Base-by-base conservation (phyloP, 2,797 vertebrate genomes). In the Darevskia nairensis region DNA sequence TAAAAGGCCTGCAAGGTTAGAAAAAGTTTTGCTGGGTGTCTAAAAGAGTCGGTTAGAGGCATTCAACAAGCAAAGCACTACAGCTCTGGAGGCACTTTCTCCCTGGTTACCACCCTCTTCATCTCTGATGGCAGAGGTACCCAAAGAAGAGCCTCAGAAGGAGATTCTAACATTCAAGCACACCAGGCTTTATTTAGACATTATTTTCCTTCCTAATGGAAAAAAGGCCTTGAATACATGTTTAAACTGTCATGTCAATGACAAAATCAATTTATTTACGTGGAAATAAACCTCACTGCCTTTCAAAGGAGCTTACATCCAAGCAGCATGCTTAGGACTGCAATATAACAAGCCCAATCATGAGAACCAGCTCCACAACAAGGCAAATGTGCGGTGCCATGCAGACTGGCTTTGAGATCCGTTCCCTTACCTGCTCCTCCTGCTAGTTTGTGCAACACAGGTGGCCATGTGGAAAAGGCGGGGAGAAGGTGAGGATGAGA, bases 361-460 rank as follows among this genome's bases (percentile, higher is more conserved):
- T 21, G 23, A 59, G 23, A 13, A 32, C 32, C 19, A 15, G 29
- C 32, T 82, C 84, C 32, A 61, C 17, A 61, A 86, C 82, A 86
- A 77, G 1, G 79, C 41, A 91, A 46, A 4, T 78, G 35, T 66
- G 74, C 69, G 71, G 35, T 80, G 23, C 84, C 78, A 13, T 2
- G 25, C 8, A 41, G 77, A 2, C 13, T 84, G 25, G 59, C 27
- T 91, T n/a, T 86, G 68, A 46, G 85, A 15, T 74, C 32, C 32
- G 3, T 10, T 3, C 79, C 89, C 96, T 97, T 97, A 99, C 98
- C 99, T 97, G 99, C 99, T 87, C 99, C 99, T 76, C 99, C 98
- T 4, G 96, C 95, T 91, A 99, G 94, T 92, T 99, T 99, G 94
- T 98, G 97, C 0, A 99, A 94, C 81, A 99, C 99, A 21, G 96